phyloP scores from a whole-genome alignment of 2,797 vertebrate species.

The Sebastes goodei region DNA sequence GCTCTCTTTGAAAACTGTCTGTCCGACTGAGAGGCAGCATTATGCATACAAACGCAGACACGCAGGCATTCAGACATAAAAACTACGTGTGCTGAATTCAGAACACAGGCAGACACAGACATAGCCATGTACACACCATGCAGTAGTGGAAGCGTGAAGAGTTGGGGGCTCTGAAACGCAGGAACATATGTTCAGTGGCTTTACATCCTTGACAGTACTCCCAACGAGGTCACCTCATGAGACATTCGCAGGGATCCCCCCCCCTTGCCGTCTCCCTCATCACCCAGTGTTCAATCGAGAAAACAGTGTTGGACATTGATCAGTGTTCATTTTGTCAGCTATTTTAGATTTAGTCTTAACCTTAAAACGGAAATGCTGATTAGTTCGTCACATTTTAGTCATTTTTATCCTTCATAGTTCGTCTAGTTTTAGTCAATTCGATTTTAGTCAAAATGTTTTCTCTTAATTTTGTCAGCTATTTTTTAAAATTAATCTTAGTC shows the following conservation, averaged over 20 bases:
- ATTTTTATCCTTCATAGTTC: too few species aligned
- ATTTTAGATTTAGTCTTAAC: too few species aligned
- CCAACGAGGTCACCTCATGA: constrained; percentile 43
- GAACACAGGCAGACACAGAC: constrained; percentile 7
- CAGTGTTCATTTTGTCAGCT: not conserved
- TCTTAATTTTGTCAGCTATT: too few species aligned
- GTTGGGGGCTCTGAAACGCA: not conserved
- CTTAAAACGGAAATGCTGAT: too few species aligned
- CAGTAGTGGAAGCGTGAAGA: not conserved
- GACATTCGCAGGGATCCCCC: not conserved
- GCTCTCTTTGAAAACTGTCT: constrained; percentile 46
- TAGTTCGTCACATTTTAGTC: too few species aligned
- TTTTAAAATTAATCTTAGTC: too few species aligned
- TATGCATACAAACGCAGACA: constrained; percentile 48
- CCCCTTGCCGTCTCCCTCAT: not conserved
- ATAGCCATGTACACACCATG: not conserved
- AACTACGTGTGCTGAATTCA: constrained; percentile 42
- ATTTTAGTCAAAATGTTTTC: too few species aligned
- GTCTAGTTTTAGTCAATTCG: too few species aligned
- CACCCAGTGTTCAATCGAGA: constrained; percentile 28
- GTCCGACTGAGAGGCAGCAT: constrained; percentile 27
- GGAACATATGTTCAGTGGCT: constrained; percentile 41
- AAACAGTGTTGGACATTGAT: constrained; percentile 49
- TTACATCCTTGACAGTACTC: constrained; percentile 13
- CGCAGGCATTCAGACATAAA: constrained; percentile 37